Percentiles rank a stretch among this genome's conserved stretches.
phyloP scores from a whole-genome alignment of 2,113 vertebrate genomes.

The Plestiodon gilberti region DNA sequence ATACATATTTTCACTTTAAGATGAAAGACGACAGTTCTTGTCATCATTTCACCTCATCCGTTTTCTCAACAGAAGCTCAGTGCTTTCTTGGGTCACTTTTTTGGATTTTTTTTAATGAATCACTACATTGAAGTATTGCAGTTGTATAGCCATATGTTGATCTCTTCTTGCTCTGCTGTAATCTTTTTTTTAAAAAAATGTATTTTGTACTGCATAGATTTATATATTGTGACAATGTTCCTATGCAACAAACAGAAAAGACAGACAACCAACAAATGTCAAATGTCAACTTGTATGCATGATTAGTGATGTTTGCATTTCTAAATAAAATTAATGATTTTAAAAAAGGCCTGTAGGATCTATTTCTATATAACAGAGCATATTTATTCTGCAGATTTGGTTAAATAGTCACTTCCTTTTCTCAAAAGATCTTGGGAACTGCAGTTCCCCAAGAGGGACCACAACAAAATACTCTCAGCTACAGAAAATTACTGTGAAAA shows the following conservation, averaged over 20 bases:
- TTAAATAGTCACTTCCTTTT: not conserved
- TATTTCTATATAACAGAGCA: too few species aligned
- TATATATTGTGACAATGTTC: conserved; percentile 82
- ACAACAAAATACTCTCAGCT: too few species aligned
- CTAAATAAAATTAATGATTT: conserved; percentile 78
- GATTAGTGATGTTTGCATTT: conserved; percentile 82
- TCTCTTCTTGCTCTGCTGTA: conserved; percentile 77
- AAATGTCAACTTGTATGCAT: conserved; percentile 80
- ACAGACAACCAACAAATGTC: conserved; percentile 74
- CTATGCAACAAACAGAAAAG: conserved; percentile 74
- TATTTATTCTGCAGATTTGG: too few species aligned
- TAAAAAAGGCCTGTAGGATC: conserved; percentile 13
- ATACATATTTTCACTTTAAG: not conserved
- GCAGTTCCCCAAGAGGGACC: not conserved
- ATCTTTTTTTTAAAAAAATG: conserved; percentile 67
- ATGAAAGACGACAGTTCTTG: not conserved
- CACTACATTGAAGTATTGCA: conserved; percentile 79
- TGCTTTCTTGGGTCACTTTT: conserved; percentile 57
- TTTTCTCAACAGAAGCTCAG: conserved; percentile 49
- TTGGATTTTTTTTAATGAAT: conserved; percentile 51
- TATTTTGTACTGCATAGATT: conserved; percentile 82
- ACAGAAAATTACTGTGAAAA: not conserved
- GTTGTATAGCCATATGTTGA: conserved; percentile 70
- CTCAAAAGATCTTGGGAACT: not conserved
- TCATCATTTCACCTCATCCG: conserved; percentile 27